Base-by-base conservation (phyloP, 2,797 vertebrate species). In the Mus caroli region DNA sequence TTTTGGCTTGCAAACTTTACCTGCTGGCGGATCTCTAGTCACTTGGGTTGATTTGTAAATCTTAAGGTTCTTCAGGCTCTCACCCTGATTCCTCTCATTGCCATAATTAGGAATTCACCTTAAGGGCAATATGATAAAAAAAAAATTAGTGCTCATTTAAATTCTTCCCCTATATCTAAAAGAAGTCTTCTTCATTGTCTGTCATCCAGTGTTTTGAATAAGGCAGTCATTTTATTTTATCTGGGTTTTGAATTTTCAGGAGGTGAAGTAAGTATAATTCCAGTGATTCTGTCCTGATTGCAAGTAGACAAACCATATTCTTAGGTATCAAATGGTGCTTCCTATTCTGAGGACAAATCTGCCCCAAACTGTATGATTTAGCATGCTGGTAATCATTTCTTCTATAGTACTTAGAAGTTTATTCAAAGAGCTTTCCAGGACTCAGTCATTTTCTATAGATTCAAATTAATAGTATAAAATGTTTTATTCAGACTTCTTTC, bases 391-490 rank as follows among this genome's bases (percentile, higher is more conserved):
- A 79, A 78, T 78, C 13, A 86, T 60, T 82, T 95, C 24, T 86
- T 77, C 54, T 46, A 40, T 46, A 92, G 31, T 89, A 87, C 17
- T 92, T 58, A 83, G 26, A 96, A 88, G 9, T 86, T 91, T 10
- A 69, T 86, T 86, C 71, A 91, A 82, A 84, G 22, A 11, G 64
- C 20, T 90, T 93, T 88, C 19, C 3, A 94, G 82, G 31, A 92
- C 73, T 75, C 20, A 9, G 37, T 85, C 50, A 96, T 91, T 60
- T 94, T 95, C 40, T 89, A 26, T 67, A 92, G 37, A 88, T 93
- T 89, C 50, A 79, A 22, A 94, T 90, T 95, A 95, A 90, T 46
- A 84, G 62, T 96, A 93, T 87, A 95, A 94, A 91, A 92, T 94
- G 17, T 40, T 28, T 93, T 92, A 93, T 89, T 95, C 31, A 91